Evolutionary conservation across 2,888 invertebrate species (phyloP).

Genomic region (Dynastes hyllus): DNA sequence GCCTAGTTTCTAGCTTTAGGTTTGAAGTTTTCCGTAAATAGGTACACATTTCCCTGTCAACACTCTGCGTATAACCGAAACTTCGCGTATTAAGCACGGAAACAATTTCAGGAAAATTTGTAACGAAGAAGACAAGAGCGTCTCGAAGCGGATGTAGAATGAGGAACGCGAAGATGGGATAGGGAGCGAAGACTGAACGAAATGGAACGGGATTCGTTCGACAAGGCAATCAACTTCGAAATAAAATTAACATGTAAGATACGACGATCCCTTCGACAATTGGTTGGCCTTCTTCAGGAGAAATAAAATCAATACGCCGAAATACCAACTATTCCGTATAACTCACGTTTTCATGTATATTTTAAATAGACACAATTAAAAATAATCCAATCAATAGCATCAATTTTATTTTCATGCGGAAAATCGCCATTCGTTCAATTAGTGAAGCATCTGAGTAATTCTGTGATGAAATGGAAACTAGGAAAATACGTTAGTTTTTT

Average conservation of each 20-base stretch:
- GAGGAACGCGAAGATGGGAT: constrained; percentile 6
- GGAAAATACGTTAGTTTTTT: no score
- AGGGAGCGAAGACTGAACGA: neutral
- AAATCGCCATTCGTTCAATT: neutral
- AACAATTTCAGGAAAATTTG: constrained; percentile 53
- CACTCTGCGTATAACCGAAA: constrained; percentile 44
- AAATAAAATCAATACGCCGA: constrained; percentile 4
- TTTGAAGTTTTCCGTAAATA: constrained; percentile 40
- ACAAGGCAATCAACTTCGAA: constrained; percentile 34
- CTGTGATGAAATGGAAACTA: no score
- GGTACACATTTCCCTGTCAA: constrained; percentile 49
- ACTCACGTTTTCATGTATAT: constrained; percentile 11
- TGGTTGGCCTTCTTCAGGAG: neutral
- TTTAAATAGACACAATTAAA: neutral
- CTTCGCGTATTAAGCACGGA: constrained; percentile 50
- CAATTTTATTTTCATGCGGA: neutral
- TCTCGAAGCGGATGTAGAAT: constrained; percentile 12
- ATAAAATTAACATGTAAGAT: constrained; percentile 26
- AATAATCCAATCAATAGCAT: neutral
- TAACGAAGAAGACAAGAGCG: constrained; percentile 22
- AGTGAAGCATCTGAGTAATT: no score
- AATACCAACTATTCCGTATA: neutral
- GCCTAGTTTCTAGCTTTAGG: constrained; percentile 38
- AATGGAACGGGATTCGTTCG: constrained; percentile 10
- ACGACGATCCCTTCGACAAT: constrained; percentile 9